Base-by-base conservation (phyloP, 2,888 invertebrate genomes). In the Xiphydria camelus region DNA sequence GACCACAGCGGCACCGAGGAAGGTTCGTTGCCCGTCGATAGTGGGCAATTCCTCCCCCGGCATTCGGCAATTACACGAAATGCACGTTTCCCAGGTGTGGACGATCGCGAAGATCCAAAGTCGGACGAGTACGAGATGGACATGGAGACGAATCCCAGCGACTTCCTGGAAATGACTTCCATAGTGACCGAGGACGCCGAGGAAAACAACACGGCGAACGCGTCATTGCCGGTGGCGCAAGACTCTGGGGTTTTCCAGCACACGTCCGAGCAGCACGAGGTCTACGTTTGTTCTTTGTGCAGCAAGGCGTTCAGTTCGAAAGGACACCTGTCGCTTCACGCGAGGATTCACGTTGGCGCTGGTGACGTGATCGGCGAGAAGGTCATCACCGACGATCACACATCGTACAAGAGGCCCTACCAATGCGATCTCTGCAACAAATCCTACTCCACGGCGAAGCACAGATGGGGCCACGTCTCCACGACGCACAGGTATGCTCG, bases 401-500 rank as follows among this genome's bases (percentile, higher is more conserved):
- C 75, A 7, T 75, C 74, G 2, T 75, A 72, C 53, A 74, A 73
- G 57, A 73, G 77, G 53, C 75, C 77, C 7, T 77, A 76, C 51
- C 74, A 73, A 33, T 78, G 77, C 49, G 77, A 78, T 57, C 67
- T 78, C 7, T 78, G 77, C 53, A 74, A 73, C 53, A 77, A 77
- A 53, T 73, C 77, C 12, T 77, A 77, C 52, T 76, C 77, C 3
- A 76, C 76, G 4, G 77, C 77, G 0, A 77, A 78, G 49, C 77
- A 78, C 59, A 68, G 77, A 31, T 78, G 77, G 77, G 77, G 77
- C 22, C 77, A 78, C 45, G 77, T 78, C 4, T 76, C 76, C 5
- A 75, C 76, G 2, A 69, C 72, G 17, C 77, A 78, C 50, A 63
- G 74, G 73, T 73, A 42, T 37, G 42, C 17, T 15, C 10, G 17